These are phyloP conservation scores for Melinopterus prodromus DNA, from an alignment of 2,888 invertebrate genomes.

Conservation along the genomic window DNA sequence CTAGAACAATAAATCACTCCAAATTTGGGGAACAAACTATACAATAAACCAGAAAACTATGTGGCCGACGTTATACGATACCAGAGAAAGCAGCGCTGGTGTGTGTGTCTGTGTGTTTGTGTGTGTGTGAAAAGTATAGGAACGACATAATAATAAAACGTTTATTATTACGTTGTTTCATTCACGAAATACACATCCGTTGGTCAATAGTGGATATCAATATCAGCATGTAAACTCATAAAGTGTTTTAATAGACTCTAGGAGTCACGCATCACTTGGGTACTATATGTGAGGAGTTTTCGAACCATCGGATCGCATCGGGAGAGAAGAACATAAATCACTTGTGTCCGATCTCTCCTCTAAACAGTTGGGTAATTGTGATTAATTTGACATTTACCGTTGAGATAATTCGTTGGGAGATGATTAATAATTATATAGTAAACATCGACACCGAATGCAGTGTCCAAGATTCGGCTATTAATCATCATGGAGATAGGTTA, in stretches of 20 bases:
- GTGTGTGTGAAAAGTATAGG: background rate
- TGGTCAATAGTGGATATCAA: background rate
- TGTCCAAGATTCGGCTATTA: background rate
- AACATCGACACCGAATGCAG: background rate
- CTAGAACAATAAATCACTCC: background rate
- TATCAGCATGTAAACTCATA: background rate
- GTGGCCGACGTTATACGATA: background rate
- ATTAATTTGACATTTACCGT: slow-evolving; percentile 4
- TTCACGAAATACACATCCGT: slow-evolving; percentile 4
- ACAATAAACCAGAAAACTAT: background rate
- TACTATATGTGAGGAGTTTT: background rate
- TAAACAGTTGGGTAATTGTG: slow-evolving; percentile 4
- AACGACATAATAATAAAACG: background rate
- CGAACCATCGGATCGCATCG: background rate
- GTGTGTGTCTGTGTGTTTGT: background rate
- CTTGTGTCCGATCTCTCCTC: background rate
- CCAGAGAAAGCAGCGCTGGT: background rate
- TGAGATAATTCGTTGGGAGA: background rate
- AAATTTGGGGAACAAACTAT: background rate
- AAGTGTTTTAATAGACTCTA: slow-evolving; percentile 4
- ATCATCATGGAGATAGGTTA: background rate
- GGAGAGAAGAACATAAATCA: slow-evolving; percentile 4
- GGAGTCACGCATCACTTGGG: background rate
- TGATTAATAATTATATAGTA: slow-evolving; percentile 4
- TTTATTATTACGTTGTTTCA: background rate